Conservation (phyloP, 2,113 vertebrate genomes). For the Lontra canadensis region DNA sequence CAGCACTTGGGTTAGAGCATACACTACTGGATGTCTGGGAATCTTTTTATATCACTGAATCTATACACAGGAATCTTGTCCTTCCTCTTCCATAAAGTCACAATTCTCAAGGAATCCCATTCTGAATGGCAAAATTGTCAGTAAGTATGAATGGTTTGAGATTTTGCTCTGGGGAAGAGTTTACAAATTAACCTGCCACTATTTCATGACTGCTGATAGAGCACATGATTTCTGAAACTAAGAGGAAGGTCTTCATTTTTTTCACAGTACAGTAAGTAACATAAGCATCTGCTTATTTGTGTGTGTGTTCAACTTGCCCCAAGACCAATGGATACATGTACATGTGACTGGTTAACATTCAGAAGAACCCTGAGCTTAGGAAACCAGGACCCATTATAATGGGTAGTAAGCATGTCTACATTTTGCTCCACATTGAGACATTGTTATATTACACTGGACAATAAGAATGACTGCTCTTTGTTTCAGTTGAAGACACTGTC, state of each 20-base stretch:
- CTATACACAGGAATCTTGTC: not conserved
- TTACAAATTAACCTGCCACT: not conserved
- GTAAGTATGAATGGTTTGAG: not conserved
- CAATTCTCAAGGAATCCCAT: not conserved
- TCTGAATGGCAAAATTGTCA: not conserved
- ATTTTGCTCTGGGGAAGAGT: not conserved
- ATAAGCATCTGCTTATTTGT: not conserved
- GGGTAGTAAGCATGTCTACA: not conserved
- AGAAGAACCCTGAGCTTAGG: not conserved
- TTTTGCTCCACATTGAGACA: not conserved
- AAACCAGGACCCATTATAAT: not conserved
- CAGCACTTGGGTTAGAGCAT: not conserved
- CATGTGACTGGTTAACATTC: not conserved
- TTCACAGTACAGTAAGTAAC: not conserved
- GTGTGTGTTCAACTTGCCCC: not conserved
- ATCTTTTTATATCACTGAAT: not conserved
- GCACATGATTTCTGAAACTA: not conserved
- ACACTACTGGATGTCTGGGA: not conserved
- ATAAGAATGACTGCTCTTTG: not conserved
- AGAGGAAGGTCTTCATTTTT: not conserved
- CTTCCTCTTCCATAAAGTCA: not conserved
- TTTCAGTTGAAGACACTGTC: not conserved
- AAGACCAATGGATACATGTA: not conserved
- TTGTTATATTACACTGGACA: not conserved
- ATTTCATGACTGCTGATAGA: not conserved